Percentiles rank a stretch among this genome's conserved stretches.
These are phyloP conservation scores for Pogonus chalceus DNA, from an alignment of 1,140 invertebrate genomes.

Conservation along the genomic window DNA sequence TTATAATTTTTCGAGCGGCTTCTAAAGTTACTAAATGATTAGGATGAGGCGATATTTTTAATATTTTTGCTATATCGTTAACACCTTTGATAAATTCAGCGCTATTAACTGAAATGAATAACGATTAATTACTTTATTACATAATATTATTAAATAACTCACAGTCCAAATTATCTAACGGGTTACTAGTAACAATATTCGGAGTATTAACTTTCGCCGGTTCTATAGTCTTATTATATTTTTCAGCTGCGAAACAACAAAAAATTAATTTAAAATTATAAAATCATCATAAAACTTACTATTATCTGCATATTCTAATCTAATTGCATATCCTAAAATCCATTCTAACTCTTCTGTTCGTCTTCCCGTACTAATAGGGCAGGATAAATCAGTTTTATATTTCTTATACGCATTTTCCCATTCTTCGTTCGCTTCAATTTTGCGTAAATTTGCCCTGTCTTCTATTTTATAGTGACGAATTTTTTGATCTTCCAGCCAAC, in stretches of 20 bases:
- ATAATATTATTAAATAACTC: slow-evolving; percentile 37
- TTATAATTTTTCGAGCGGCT: slow-evolving; percentile 59
- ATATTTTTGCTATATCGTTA: slow-evolving; percentile 59
- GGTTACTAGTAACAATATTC: slow-evolving; percentile 65
- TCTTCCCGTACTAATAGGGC: slow-evolving; percentile 41
- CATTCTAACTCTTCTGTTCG: slow-evolving; percentile 66
- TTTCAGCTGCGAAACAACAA: slow-evolving; percentile 48
- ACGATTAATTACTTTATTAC: slow-evolving; percentile 14
- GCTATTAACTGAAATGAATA: slow-evolving; percentile 59
- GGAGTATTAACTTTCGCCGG: slow-evolving; percentile 47
- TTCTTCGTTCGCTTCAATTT: slow-evolving; percentile 45
- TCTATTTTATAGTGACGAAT: slow-evolving; percentile 83
- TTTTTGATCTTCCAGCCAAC: slow-evolving; percentile 92
- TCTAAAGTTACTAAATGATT: slow-evolving; percentile 69
- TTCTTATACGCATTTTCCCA: slow-evolving; percentile 66
- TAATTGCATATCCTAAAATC: slow-evolving; percentile 73
- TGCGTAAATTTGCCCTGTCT: slow-evolving; percentile 59
- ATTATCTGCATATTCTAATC: slow-evolving; percentile 74
- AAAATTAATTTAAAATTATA: slow-evolving; percentile 16
- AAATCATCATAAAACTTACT: slow-evolving; percentile 41
- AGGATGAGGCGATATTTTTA: slow-evolving; percentile 71
- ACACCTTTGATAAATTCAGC: slow-evolving; percentile 76
- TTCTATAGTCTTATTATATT: slow-evolving; percentile 57
- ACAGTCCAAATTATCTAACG: slow-evolving; percentile 78
- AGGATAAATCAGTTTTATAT: slow-evolving; percentile 67